These are phyloP conservation scores for Melanostigma gelatinosum DNA, from an alignment of 2,113 vertebrate species.

Conservation along the genomic window DNA sequence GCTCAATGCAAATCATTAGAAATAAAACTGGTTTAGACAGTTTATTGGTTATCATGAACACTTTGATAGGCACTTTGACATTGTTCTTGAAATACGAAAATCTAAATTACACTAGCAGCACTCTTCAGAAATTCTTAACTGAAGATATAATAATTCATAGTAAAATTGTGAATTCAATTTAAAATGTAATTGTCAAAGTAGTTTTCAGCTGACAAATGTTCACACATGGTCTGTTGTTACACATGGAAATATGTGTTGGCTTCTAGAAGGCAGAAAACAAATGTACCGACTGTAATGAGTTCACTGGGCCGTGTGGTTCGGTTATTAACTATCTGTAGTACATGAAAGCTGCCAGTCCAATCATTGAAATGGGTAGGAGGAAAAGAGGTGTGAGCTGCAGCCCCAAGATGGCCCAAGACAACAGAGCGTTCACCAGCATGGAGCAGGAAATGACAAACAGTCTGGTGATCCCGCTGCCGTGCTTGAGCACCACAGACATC, in stretches of 20 bases:
- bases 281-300: neutral
- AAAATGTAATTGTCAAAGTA: neutral
- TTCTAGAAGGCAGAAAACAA: slow-evolving; percentile 33
- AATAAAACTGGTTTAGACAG: slow-evolving; percentile 17
- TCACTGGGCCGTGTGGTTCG: neutral
- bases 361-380: slow-evolving; percentile 84
- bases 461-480: slow-evolving; percentile 93
- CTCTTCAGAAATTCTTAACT: slow-evolving; percentile 24
- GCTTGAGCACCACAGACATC: slow-evolving; percentile 95
- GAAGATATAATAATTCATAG: neutral
- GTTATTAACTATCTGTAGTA: slow-evolving; percentile 85
- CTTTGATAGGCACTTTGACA: slow-evolving; percentile 15
- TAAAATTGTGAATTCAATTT: slow-evolving; percentile 2
- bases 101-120: slow-evolving; percentile 38
- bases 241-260: neutral
- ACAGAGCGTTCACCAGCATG: slow-evolving; percentile 89
- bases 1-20: neutral
- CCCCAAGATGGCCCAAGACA: slow-evolving; percentile 86
- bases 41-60: slow-evolving; percentile 54
- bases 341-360: slow-evolving; percentile 87
- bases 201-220: neutral
- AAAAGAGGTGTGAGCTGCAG: slow-evolving; percentile 90
- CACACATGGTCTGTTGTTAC: neutral
- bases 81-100: slow-evolving; percentile 27
- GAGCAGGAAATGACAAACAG: slow-evolving; percentile 96